Conservation (phyloP, 1,140 invertebrate species). For the Bilobella aurantiaca region DNA sequence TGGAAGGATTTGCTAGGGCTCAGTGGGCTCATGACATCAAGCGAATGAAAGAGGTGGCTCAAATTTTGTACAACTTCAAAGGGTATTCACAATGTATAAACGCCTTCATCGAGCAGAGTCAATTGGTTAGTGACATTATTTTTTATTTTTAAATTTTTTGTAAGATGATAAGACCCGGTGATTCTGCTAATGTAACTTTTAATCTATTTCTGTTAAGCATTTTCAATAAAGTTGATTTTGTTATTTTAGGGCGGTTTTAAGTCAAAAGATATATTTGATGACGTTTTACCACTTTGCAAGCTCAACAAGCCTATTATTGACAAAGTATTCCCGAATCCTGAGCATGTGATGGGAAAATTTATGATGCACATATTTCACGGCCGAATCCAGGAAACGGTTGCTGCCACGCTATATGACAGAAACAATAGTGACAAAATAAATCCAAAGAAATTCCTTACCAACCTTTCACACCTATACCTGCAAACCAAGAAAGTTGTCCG, state of each 20-base stretch:
- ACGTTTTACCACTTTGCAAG: slow-evolving; percentile 80
- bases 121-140: no score
- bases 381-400: slow-evolving; percentile 57
- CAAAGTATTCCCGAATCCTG: slow-evolving; percentile 89
- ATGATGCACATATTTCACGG: slow-evolving; percentile 91
- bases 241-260: slow-evolving; percentile 53
- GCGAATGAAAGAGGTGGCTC: slow-evolving; percentile 87
- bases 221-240: no score
- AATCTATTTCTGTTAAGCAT: no score
- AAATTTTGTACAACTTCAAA: slow-evolving; percentile 87
- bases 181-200: no score
- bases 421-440: slow-evolving; percentile 23
- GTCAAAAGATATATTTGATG: slow-evolving; percentile 78
- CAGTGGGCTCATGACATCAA: slow-evolving; percentile 69
- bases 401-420: slow-evolving; percentile 26
- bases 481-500: slow-evolving; percentile 42
- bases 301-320: slow-evolving; percentile 79
- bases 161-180: no score
- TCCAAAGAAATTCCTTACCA: slow-evolving; percentile 30
- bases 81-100: slow-evolving; percentile 92
- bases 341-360: slow-evolving; percentile 96
- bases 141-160: no score
- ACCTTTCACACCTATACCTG: slow-evolving; percentile 33
- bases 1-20: slow-evolving; percentile 88
- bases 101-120: slow-evolving; percentile 93